Conservation (phyloP, 92 coral and sea anemone genomes). For the Zoanthus sansibaricus region DNA sequence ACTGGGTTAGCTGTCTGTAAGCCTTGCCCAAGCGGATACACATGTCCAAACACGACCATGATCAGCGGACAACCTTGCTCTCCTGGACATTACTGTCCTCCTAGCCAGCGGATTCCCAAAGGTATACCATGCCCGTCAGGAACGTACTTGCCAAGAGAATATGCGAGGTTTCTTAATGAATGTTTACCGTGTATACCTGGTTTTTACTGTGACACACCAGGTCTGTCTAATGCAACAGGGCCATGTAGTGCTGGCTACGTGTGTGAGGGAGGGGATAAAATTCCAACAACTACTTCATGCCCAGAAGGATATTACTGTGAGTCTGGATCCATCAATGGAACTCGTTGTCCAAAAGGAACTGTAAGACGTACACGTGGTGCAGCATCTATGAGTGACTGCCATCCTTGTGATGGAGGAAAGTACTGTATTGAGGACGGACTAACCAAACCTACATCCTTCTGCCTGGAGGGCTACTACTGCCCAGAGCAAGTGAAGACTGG, state of each 20-base stretch:
- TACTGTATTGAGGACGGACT: constrained; percentile 88
- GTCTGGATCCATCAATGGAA: constrained; percentile 86
- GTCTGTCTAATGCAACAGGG: constrained; percentile 75
- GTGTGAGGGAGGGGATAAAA: constrained; percentile 81
- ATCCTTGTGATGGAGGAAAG: constrained; percentile 85
- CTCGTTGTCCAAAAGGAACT: constrained; percentile 89
- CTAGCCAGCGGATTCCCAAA: constrained; percentile 52
- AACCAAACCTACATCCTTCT: constrained; percentile 66
- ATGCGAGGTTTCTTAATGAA: constrained; percentile 77
- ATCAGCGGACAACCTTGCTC: constrained; percentile 78
- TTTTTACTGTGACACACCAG: constrained; percentile 73
- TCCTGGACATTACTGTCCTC: constrained; percentile 88
- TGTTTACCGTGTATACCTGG: constrained; percentile 84
- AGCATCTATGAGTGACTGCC: constrained; percentile 71
- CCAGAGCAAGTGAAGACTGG: constrained; percentile 79
- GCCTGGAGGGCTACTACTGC: constrained; percentile 86
- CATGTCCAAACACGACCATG: constrained; percentile 88
- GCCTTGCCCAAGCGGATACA: constrained; percentile 81
- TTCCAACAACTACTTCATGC: constrained; percentile 71
- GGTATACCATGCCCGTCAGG: constrained; percentile 89
- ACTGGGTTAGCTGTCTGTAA: constrained; percentile 69
- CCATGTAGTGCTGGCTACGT: constrained; percentile 79
- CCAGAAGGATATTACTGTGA: constrained; percentile 82
- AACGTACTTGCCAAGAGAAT: constrained; percentile 72
- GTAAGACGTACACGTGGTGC: constrained; percentile 83